These are phyloP conservation scores for Drosophila pruinosa DNA, from an alignment of 1,140 invertebrate species.

Conservation along the genomic window DNA sequence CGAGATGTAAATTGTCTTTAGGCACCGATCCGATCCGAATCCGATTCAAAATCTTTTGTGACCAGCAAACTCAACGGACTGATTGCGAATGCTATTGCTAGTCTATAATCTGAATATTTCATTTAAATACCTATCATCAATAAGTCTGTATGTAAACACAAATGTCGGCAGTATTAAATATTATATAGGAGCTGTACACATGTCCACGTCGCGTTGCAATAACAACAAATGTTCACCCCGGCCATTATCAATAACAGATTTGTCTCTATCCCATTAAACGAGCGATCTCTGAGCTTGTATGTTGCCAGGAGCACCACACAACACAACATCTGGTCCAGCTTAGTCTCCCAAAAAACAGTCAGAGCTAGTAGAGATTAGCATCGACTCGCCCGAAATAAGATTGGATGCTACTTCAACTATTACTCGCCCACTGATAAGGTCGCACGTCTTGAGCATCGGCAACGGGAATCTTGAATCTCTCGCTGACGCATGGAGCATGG, in stretches of 20 bases:
- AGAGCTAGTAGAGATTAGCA: neutral
- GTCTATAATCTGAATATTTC: conserved; percentile 25
- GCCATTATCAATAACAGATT: conserved; percentile 46
- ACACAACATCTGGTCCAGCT: neutral
- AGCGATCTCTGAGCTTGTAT: conserved; percentile 12
- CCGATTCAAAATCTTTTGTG: neutral
- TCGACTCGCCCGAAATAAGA: neutral
- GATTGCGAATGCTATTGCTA: conserved; percentile 28
- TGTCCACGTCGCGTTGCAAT: conserved; percentile 8
- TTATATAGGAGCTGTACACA: conserved; percentile 4
- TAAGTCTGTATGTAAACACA: neutral
- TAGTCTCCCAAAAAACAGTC: neutral
- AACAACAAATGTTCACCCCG: conserved; percentile 44
- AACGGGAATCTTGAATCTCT: neutral
- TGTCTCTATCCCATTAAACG: conserved; percentile 1
- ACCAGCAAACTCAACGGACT: conserved; percentile 21
- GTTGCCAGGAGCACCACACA: conserved; percentile 4
- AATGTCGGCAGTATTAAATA: neutral
- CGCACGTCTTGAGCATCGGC: neutral
- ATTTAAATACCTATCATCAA: conserved; percentile 10
- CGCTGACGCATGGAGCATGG: conserved; percentile 11
- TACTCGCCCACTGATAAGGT: neutral
- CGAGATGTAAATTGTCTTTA: neutral
- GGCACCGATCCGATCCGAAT: neutral
- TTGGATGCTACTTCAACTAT: neutral